These are phyloP conservation scores for Acipenser ruthenus DNA, from an alignment of 2,797 vertebrate species.

Conservation along the genomic window DNA sequence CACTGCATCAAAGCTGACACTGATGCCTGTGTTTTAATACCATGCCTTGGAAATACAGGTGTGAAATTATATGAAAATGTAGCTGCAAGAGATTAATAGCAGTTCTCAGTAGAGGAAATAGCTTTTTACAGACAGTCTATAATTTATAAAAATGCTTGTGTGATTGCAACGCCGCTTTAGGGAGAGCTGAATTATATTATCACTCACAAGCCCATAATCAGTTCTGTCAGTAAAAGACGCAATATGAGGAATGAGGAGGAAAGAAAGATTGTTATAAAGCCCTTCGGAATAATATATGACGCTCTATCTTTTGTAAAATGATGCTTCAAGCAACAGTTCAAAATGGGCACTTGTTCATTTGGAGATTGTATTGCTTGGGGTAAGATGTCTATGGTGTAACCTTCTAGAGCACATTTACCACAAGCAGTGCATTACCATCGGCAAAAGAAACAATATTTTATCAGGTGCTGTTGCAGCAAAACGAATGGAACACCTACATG, in stretches of 20 bases:
- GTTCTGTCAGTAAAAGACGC: conserved; percentile 65
- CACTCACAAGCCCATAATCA: conserved; percentile 68
- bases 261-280: conserved; percentile 31
- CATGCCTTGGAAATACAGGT: conserved; percentile 59
- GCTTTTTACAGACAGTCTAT: conserved; percentile 67
- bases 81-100: conserved; percentile 66
- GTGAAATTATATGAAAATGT: conserved; percentile 64
- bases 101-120: conserved; percentile 56
- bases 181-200: conserved; percentile 65
- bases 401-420: neutral
- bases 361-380: neutral
- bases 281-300: conserved; percentile 45
- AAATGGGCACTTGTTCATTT: neutral
- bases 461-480: too few species aligned
- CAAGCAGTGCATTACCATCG: neutral
- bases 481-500: too few species aligned
- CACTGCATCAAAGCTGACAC: conserved; percentile 65
- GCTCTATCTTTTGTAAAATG: conserved; percentile 44
- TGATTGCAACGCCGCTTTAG: conserved; percentile 69
- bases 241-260: conserved; percentile 21
- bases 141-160: conserved; percentile 50
- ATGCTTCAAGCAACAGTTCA: conserved; percentile 35
- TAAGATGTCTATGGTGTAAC: neutral
- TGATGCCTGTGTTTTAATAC: conserved; percentile 57
- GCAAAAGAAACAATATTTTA: too few species aligned